These are phyloP conservation scores for Holacanthella duospinosa DNA, from an alignment of 2,888 invertebrate species.

Conservation along the genomic window DNA sequence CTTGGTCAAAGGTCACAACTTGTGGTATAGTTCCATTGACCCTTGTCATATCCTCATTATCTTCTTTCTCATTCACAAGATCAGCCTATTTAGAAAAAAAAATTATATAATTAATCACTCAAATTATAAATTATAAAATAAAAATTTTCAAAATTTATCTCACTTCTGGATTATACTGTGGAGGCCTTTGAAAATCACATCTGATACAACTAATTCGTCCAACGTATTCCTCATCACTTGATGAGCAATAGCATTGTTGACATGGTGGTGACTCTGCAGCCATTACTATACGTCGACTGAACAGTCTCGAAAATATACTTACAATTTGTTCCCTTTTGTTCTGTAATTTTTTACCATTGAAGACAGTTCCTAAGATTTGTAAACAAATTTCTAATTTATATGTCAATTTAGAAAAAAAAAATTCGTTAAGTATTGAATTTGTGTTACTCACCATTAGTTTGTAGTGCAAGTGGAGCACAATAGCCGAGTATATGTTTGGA, in stretches of 20 bases:
- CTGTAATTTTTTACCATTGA: constrained; percentile 52
- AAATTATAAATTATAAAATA: background rate
- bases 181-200: constrained; percentile 46
- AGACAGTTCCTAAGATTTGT: constrained; percentile 49
- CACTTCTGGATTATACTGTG: constrained; percentile 28
- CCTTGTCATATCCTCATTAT: background rate
- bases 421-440: too few relatives aligned
- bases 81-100: background rate
- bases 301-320: constrained; percentile 55
- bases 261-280: constrained; percentile 52
- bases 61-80: background rate
- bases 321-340: constrained; percentile 49
- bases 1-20: too few relatives aligned
- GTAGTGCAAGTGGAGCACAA: constrained; percentile 69
- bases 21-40: background rate
- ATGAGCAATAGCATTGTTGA: constrained; percentile 59
- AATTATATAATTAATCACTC: background rate
- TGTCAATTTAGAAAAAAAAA: background rate
- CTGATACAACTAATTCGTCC: constrained; percentile 57
- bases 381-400: constrained; percentile 4
- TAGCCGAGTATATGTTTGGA: constrained; percentile 65
- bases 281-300: constrained; percentile 54
- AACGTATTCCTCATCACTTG: constrained; percentile 52
- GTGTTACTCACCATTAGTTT: constrained; percentile 66
- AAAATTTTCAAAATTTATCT: too few relatives aligned